These are phyloP conservation scores for Ictalurus furcatus DNA, from an alignment of 2,113 vertebrate genomes.

Conservation along the genomic window DNA sequence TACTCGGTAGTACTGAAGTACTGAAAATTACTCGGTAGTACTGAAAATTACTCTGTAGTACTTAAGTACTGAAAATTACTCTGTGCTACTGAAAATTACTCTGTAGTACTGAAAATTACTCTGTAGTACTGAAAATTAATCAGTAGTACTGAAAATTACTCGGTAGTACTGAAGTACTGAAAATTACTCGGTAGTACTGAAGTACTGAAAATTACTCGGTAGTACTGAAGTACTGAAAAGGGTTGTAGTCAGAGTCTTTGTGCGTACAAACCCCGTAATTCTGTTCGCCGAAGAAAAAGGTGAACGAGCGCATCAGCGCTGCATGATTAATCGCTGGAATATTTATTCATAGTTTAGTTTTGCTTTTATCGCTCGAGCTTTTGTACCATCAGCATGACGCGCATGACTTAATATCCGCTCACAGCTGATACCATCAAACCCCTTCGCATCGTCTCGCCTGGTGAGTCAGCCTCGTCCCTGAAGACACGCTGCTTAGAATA, in stretches of 20 bases:
- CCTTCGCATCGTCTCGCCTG: neutral
- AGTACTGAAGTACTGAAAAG: neutral
- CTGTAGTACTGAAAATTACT: no score
- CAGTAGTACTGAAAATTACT: no score
- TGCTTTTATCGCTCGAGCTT: neutral
- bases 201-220: no score
- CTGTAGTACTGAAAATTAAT: no score
- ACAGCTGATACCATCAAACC: neutral
- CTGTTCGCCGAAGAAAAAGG: neutral
- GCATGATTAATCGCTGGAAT: neutral
- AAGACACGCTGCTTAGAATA: neutral
- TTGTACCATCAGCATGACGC: neutral
- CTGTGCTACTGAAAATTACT: no score
- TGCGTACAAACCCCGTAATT: neutral
- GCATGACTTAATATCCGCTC: slow-evolving; percentile 2
- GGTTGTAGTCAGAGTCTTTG: neutral
- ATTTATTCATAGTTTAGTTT: neutral
- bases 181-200: no score
- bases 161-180: no score
- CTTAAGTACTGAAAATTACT: no score
- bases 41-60: no score
- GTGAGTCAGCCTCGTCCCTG: neutral
- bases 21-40: no score
- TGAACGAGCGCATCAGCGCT: no score
- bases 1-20: no score